phyloP scores from a whole-genome alignment of 2,888 invertebrate genomes.

The Drosophila macrospina region DNA sequence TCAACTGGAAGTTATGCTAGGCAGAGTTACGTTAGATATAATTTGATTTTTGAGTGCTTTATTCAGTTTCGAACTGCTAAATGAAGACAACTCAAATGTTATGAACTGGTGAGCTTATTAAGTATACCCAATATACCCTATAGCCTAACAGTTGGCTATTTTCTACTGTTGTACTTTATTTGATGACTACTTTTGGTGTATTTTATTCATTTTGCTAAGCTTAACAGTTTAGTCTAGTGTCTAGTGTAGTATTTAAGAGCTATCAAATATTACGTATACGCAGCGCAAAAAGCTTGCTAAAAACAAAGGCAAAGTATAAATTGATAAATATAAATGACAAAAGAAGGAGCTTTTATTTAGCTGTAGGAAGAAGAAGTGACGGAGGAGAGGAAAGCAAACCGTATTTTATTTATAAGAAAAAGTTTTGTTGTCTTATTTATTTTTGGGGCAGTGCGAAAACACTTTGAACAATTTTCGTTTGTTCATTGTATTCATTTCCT shows the following conservation, averaged over 20 bases:
- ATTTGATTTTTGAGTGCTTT: too few species aligned
- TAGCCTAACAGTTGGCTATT: too few species aligned
- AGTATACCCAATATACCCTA: too few species aligned
- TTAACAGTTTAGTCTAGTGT: neutral
- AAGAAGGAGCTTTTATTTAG: conserved; percentile 35
- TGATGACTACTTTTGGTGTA: neutral
- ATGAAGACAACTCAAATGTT: too few species aligned
- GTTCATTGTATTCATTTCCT: conserved; percentile 27
- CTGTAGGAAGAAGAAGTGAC: conserved; percentile 9
- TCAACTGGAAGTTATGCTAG: too few species aligned
- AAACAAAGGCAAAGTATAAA: conserved; percentile 9
- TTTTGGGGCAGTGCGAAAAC: neutral
- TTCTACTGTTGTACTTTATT: neutral
- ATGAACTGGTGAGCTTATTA: too few species aligned
- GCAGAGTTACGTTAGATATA: too few species aligned
- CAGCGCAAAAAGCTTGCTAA: conserved; percentile 50
- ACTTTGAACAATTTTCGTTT: conserved; percentile 28
- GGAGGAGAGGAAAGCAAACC: neutral
- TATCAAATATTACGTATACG: conserved; percentile 72
- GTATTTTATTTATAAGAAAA: conserved; percentile 9
- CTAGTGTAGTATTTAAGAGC: conserved; percentile 5
- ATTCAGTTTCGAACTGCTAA: too few species aligned
- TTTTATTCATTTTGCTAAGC: neutral
- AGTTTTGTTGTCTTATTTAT: neutral
- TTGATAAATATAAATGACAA: conserved; percentile 38